Evolutionary conservation across 2,113 vertebrate genomes (phyloP), one percentile per base, ranked within the genome.

Genomic region (Otis tarda): DNA sequence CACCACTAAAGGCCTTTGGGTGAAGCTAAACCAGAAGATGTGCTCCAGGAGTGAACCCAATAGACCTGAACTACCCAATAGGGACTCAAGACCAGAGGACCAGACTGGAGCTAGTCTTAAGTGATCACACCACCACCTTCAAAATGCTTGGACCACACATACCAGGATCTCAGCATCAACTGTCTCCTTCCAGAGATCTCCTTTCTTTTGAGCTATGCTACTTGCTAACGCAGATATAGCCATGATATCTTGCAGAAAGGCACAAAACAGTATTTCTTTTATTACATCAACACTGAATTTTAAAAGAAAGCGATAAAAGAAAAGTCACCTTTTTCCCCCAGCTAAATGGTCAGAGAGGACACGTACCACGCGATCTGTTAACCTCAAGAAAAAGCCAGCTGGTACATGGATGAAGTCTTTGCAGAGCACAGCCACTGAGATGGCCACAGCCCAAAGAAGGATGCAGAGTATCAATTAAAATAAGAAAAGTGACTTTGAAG

Each of bases 351-450:
- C 6, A 31, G 37, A 77, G 15, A 43, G 30, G 12, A 67, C n/a
- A 30, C 0, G 10, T 31, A 28, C 49, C 49, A 45, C 1, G 14
- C 1, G 1, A 33, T 56, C 11, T 1, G 6, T 47, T 41, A 55
- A 65, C 22, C 14, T 13, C 35, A 28, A 28, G 49, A 55, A 77
- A 13, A 43, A 27, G 9, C 24, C 41, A 55, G 23, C 24, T 16
- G 16, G 15, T 55, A 33, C 31, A 23, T 3, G 27, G 10, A 33
- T 0, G 3, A 64, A 9, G 3, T 28, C 12, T 35, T 61, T 39
- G 67, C 19, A 47, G n/a, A 61, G 57, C 28, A 45, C 21, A 25
- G 9, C 18, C 47, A 24, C 9, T 2, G 27, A 67, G 56, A 28
- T 22, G 27, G 28, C 35, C 59, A 67, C 18, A 56, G 59, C 47